These are phyloP conservation scores for Rousettus leschenaultii DNA, from an alignment of 2,113 vertebrate genomes.

Conservation along the genomic window DNA sequence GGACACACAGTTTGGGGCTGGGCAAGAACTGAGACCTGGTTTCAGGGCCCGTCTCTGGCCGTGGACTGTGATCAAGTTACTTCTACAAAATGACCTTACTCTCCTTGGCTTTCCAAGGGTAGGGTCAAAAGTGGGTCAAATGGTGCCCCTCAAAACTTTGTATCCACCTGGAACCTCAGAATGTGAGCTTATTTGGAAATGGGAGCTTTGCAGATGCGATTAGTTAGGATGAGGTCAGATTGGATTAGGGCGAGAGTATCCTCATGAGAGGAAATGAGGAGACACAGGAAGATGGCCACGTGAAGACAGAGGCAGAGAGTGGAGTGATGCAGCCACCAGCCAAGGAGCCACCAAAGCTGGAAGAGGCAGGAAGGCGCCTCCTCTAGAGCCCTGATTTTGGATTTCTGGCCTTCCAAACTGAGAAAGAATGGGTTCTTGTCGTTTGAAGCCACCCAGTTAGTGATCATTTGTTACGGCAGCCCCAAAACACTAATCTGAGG, in stretches of 20 bases:
- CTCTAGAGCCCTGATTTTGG: not conserved
- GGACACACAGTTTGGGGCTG: rapidly evolving
- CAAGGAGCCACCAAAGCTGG: not conserved
- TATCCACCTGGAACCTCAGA: not conserved
- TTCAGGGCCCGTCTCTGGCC: not conserved
- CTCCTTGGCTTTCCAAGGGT: not conserved
- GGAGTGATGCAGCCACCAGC: not conserved
- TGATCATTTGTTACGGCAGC: not conserved
- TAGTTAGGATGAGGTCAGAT: not conserved
- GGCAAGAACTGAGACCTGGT: not conserved
- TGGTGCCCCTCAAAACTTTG: not conserved
- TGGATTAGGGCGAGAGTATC: not conserved
- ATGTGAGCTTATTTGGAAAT: not conserved
- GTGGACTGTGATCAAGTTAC: not conserved
- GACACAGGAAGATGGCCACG: not conserved
- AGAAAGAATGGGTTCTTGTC: not conserved
- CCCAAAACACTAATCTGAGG: not conserved
- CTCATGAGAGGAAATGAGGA: not conserved
- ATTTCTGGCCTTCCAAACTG: not conserved
- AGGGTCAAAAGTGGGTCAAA: not conserved
- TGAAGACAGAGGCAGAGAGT: not conserved
- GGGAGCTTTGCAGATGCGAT: not conserved
- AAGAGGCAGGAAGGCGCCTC: not conserved
- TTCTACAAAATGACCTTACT: too few relatives aligned
- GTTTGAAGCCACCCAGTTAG: not conserved